phyloP scores from a whole-genome alignment of 2,888 invertebrate species.

The Oxytorus armatus region DNA sequence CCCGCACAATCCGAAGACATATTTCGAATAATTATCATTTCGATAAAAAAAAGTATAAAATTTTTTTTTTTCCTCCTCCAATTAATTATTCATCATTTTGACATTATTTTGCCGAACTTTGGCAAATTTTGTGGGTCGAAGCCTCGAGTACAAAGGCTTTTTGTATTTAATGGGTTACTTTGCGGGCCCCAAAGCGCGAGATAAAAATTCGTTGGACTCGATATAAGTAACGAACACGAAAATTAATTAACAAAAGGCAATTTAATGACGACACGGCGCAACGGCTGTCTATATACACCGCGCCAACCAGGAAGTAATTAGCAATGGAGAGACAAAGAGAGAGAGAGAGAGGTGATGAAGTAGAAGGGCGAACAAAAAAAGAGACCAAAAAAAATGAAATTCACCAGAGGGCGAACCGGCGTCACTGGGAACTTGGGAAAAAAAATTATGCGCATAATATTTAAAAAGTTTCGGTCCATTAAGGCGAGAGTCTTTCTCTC shows the following conservation, averaged over 20 bases:
- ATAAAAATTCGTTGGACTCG: constrained; percentile 19
- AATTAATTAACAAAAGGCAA: constrained; percentile 27
- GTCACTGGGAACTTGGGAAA: too few species aligned
- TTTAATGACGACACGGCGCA: neutral
- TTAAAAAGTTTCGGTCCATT: constrained; percentile 59
- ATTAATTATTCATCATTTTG: too few species aligned
- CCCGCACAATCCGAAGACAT: too few species aligned
- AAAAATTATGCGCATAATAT: constrained; percentile 67
- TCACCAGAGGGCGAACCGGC: constrained; percentile 5
- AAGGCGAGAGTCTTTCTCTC: constrained; percentile 34
- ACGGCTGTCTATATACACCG: neutral
- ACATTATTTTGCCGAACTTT: too few species aligned
- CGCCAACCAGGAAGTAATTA: constrained; percentile 28
- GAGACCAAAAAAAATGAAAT: constrained; percentile 24
- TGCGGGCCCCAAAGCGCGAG: too few species aligned
- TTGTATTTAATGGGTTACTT: too few species aligned
- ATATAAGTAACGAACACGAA: constrained; percentile 7
- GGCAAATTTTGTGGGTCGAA: too few species aligned
- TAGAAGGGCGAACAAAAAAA: constrained; percentile 2
- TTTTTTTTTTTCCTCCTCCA: too few species aligned
- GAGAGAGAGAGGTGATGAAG: constrained; percentile 20
- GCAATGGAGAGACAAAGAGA: constrained; percentile 18
- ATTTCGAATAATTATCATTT: too few species aligned
- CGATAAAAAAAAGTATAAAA: too few species aligned
- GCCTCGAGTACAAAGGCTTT: too few species aligned